A percentile compares a stretch with the other conserved stretches of the same genome.
phyloP scores from a whole-genome alignment of 1,140 invertebrate species.

The honey bee (Apis mellifera) region Amel_HAv3.1 CM009934.2:11478501-11479000 shows the following conservation, averaged over 20 bases:
- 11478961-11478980: conserved; percentile 51
- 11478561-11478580: conserved; percentile 20
- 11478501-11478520: neutral
- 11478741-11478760: conserved; percentile 28
- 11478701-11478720: conserved; percentile 80
- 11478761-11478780: conserved; percentile 44
- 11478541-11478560: neutral
- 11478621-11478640: conserved; percentile 69
- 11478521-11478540: neutral
- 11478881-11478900: neutral
- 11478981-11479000: conserved; percentile 21
- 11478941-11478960: conserved; percentile 43
- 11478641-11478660: conserved; percentile 72
- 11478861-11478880: conserved; percentile 8
- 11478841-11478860: conserved; percentile 28
- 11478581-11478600: conserved; percentile 52
- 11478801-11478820: conserved; percentile 15
- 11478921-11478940: conserved; percentile 25
- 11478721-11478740: conserved; percentile 54
- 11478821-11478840: neutral
- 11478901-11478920: conserved; percentile 23
- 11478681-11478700: conserved; percentile 60
- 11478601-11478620: neutral
- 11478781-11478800: conserved; percentile 61
- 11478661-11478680: conserved; percentile 67